phyloP scores from a whole-genome alignment of 1,140 invertebrate species.

The Leptinotarsa texana region DNA sequence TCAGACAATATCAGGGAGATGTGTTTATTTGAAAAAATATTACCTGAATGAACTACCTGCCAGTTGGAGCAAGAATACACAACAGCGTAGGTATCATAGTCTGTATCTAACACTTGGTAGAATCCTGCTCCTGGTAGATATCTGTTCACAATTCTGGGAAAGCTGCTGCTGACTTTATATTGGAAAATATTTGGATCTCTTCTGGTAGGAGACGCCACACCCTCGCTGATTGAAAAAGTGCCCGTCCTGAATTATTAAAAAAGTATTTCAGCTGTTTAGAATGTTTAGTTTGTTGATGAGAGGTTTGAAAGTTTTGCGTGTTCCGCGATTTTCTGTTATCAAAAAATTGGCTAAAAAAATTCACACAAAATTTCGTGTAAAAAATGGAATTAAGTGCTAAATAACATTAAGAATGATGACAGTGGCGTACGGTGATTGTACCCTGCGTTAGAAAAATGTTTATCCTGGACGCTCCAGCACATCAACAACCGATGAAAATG shows the following conservation, averaged over 20 bases:
- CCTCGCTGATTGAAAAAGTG: slow-evolving; percentile 55
- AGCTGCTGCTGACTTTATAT: slow-evolving; percentile 63
- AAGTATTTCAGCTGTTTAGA: background rate
- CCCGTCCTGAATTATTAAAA: slow-evolving; percentile 58
- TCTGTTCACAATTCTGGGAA: slow-evolving; percentile 66
- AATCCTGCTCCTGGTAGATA: slow-evolving; percentile 68
- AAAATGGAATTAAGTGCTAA: too few species aligned
- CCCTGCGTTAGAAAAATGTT: too few species aligned
- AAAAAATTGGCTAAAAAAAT: too few species aligned
- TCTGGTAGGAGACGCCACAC: slow-evolving; percentile 58
- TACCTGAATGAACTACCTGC: slow-evolving; percentile 64
- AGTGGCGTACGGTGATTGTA: too few species aligned
- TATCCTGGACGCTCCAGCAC: too few species aligned
- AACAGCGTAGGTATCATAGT: slow-evolving; percentile 71
- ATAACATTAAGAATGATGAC: too few species aligned
- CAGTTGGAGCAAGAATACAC: slow-evolving; percentile 72
- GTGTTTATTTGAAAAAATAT: slow-evolving; percentile 15
- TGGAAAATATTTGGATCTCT: slow-evolving; percentile 59
- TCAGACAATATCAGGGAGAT: too few species aligned
- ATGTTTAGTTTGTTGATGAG: too few species aligned
- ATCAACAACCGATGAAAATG: too few species aligned
- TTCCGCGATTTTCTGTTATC: too few species aligned
- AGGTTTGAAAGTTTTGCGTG: too few species aligned
- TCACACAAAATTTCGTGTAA: too few species aligned
- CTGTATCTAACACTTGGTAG: slow-evolving; percentile 71